These are phyloP conservation scores for Myripristis murdjan DNA, from an alignment of 2,797 vertebrate genomes.

Conservation along the genomic window DNA sequence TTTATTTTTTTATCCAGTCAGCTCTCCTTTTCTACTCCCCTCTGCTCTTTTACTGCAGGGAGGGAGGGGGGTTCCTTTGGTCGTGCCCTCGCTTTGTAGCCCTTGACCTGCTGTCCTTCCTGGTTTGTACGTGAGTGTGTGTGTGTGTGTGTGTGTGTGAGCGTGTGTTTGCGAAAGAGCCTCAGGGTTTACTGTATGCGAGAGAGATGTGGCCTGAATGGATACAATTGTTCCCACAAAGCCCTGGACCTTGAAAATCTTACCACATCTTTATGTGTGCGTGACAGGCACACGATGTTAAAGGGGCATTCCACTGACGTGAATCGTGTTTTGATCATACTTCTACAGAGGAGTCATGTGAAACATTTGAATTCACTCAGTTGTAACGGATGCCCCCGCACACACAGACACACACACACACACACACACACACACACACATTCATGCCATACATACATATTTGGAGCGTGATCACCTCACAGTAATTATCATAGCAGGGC, in stretches of 20 bases:
- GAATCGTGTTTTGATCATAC: constrained; percentile 31
- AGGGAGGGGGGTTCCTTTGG: constrained; percentile 45
- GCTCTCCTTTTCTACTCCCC: constrained; percentile 33
- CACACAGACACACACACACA: constrained; percentile 35
- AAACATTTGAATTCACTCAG: constrained; percentile 43
- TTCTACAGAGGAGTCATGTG: constrained; percentile 12
- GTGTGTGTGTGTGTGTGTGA: constrained; percentile 30
- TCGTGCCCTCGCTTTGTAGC: constrained; percentile 63
- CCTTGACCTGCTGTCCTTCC: constrained; percentile 63
- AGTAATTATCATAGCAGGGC: constrained; percentile 77
- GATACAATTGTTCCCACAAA: constrained; percentile 31
- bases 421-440: constrained; percentile 32
- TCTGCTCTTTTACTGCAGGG: constrained; percentile 44
- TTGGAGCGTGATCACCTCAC: constrained; percentile 52
- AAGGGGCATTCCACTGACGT: constrained; percentile 27
- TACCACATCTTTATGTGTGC: constrained; percentile 19
- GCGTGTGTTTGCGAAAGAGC: constrained; percentile 24
- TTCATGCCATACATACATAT: constrained; percentile 44
- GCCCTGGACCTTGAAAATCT: constrained; percentile 5
- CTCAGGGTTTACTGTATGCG: constrained; percentile 13
- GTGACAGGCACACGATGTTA: constrained; percentile 7
- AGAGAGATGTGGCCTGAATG: constrained; percentile 42
- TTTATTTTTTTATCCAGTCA: constrained; percentile 52
- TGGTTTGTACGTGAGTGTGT: constrained; percentile 32
- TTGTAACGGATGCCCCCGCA: constrained; percentile 26